A percentile compares a stretch with the other conserved stretches of the same genome.
Conservation (phyloP, 1,140 invertebrate species). For the Oncopodura yosiiana region DNA sequence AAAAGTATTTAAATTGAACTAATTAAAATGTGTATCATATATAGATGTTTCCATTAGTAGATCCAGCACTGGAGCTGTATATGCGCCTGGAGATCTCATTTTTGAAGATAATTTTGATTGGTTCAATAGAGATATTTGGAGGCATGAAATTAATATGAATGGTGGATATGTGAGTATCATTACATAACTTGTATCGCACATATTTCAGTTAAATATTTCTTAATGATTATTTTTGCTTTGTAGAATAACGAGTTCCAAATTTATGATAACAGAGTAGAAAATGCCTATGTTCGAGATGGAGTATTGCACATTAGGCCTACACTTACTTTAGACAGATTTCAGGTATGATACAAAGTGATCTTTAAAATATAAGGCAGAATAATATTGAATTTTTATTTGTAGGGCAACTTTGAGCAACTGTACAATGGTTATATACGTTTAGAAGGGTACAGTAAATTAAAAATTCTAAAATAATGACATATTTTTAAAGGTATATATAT, state of each 20-base stretch:
- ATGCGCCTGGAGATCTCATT: constrained; percentile 26
- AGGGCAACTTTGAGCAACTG: constrained; percentile 44
- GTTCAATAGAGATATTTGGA: constrained; percentile 22
- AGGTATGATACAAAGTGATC: no score
- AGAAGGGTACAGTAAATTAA: constrained; percentile 43
- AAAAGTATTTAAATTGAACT: no score
- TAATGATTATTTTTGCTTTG: not conserved
- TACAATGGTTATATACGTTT: constrained; percentile 48
- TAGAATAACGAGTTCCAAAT: constrained; percentile 49
- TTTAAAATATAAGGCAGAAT: no score
- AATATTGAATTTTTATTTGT: no score
- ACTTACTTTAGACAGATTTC: constrained; percentile 47
- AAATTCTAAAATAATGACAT: not conserved
- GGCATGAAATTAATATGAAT: constrained; percentile 31
- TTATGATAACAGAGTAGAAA: constrained; percentile 51
- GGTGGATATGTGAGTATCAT: constrained; percentile 32
- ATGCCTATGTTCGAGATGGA: constrained; percentile 49
- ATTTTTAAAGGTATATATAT: not conserved
- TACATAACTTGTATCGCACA: not conserved
- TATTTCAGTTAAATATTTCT: not conserved
- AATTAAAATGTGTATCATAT: not conserved
- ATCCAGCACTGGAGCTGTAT: constrained; percentile 11
- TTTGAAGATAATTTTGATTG: constrained; percentile 30
- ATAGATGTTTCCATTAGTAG: constrained; percentile 1
- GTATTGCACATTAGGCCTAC: constrained; percentile 51